These are phyloP conservation scores for Nettapus auritus DNA, from an alignment of 2,113 vertebrate species.

Conservation along the genomic window DNA sequence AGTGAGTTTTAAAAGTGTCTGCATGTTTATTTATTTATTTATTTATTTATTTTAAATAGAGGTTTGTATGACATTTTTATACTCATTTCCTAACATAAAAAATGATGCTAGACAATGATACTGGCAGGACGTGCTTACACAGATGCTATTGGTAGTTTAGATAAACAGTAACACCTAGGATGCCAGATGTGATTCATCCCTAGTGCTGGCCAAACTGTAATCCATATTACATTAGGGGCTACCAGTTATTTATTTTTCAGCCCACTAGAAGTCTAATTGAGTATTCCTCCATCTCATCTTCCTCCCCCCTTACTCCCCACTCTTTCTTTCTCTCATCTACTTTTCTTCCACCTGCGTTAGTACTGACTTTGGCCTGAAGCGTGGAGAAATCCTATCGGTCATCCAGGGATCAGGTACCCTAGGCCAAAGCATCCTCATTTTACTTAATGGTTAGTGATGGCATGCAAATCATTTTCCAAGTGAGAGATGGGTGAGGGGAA, in stretches of 20 bases:
- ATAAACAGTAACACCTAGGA: constrained; percentile 57
- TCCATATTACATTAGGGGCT: constrained; percentile 50
- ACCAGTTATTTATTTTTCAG: constrained; percentile 59
- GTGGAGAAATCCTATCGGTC: neutral
- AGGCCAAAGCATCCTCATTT: constrained; percentile 35
- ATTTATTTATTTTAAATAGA: neutral
- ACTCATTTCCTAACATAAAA: neutral
- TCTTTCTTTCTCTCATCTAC: neutral
- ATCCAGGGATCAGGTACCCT: constrained; percentile 33
- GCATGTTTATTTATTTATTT: neutral
- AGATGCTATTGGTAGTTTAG: constrained; percentile 64
- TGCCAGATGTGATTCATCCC: constrained; percentile 69
- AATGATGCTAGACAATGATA: neutral
- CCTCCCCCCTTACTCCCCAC: neutral
- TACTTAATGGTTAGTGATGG: constrained; percentile 52
- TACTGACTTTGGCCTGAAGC: constrained; percentile 32
- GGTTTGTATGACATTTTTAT: neutral
- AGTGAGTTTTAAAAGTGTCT: neutral
- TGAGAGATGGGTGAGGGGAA: constrained; percentile 62
- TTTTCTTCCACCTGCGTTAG: neutral
- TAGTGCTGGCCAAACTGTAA: constrained; percentile 60
- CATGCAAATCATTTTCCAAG: constrained; percentile 67
- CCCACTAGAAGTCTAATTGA: constrained; percentile 27
- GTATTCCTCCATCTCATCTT: neutral
- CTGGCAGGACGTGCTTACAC: constrained; percentile 52